phyloP scores from a whole-genome alignment of 2,888 invertebrate genomes.

The Lochmaea capreae region DNA sequence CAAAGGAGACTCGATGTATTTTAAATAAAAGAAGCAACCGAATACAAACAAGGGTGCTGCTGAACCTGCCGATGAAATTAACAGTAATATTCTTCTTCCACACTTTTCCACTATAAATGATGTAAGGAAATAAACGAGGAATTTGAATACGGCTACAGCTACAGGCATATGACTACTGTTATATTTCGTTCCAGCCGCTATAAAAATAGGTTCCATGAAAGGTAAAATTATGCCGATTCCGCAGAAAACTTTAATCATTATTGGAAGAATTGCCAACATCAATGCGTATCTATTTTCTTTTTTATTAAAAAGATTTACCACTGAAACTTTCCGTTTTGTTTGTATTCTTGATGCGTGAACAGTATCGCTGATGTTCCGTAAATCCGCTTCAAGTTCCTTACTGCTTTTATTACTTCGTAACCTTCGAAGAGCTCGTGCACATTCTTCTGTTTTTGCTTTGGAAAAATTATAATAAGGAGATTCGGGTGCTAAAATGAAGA shows the following conservation, averaged over 20 bases:
- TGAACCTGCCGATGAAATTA: background rate
- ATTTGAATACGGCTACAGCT: background rate
- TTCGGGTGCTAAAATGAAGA: background rate
- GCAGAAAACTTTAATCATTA: background rate
- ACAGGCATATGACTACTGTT: background rate
- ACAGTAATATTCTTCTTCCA: constrained; percentile 4
- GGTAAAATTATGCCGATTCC: background rate
- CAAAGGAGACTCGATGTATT: background rate
- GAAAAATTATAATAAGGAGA: background rate
- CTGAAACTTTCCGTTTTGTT: background rate
- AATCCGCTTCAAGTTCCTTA: background rate
- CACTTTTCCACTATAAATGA: constrained; percentile 71
- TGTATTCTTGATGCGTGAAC: constrained; percentile 50
- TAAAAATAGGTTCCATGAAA: constrained; percentile 5
- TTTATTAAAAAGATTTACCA: background rate
- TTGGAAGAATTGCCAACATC: background rate
- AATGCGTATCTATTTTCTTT: background rate
- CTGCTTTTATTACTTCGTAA: background rate
- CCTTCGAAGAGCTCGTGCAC: background rate
- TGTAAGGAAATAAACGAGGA: background rate
- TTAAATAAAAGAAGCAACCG: background rate
- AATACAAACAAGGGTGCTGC: background rate
- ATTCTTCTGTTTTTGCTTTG: background rate
- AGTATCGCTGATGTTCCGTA: background rate
- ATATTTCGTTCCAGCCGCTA: background rate